Evolutionary conservation across 1,140 invertebrate species (phyloP).

Genomic region (Ridgeia piscesae): DNA sequence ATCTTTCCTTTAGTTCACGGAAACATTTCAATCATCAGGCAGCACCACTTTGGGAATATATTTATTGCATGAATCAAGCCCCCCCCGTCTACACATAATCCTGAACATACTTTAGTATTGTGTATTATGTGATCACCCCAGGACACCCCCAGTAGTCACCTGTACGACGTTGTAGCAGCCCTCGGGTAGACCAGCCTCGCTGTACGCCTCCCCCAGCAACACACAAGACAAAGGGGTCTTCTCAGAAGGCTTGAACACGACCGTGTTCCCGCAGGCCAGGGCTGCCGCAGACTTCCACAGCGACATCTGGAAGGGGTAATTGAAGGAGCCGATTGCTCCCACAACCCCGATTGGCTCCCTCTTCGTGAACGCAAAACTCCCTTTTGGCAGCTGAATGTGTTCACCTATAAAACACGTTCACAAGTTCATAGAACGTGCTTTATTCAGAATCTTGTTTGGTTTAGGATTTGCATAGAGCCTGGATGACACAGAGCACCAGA

Average conservation of each 20-base stretch:
- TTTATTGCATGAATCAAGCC: too few relatives aligned
- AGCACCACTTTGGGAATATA: too few relatives aligned
- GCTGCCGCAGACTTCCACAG: slow-evolving; percentile 62
- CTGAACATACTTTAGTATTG: too few relatives aligned
- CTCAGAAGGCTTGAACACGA: slow-evolving; percentile 63
- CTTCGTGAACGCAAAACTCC: slow-evolving; percentile 57
- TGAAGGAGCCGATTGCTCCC: slow-evolving; percentile 65
- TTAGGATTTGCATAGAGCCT: too few relatives aligned
- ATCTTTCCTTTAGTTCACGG: too few relatives aligned
- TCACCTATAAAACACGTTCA: slow-evolving; percentile 49
- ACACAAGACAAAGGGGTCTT: slow-evolving; percentile 63
- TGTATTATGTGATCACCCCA: too few relatives aligned
- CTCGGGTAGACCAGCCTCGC: slow-evolving; percentile 61
- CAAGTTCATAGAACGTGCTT: too few relatives aligned
- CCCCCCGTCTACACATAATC: too few relatives aligned
- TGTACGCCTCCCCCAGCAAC: slow-evolving; percentile 61
- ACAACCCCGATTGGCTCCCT: slow-evolving; percentile 64
- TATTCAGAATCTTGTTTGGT: too few relatives aligned
- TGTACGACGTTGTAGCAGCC: slow-evolving; percentile 65
- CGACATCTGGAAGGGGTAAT: slow-evolving; percentile 65
- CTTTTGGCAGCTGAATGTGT: slow-evolving; percentile 48
- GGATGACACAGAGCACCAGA: too few relatives aligned
- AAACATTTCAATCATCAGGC: too few relatives aligned
- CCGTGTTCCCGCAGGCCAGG: slow-evolving; percentile 63
- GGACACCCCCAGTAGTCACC: slow-evolving; percentile 53